Evolutionary conservation across 92 coral and sea anemone genomes (phyloP), one percentile per base, ranked within the genome.

Genomic region (Actinernus sp.): DNA sequence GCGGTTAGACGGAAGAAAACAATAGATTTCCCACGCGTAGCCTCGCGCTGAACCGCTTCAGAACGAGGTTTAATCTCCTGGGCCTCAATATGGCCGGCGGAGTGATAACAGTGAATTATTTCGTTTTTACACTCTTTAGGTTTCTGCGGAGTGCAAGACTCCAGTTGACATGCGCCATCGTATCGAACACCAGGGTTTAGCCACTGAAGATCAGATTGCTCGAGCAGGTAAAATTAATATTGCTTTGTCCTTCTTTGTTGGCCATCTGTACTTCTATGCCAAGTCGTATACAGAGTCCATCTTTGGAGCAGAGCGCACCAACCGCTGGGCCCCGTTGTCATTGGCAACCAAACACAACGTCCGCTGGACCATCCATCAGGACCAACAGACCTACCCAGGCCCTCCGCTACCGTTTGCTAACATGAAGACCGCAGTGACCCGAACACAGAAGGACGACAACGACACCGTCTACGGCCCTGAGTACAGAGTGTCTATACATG

Each of bases 271-370:
- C 33, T 79, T 68, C 47, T 84, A 84, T 57, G 86, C 57, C 11
- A 84, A 46, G 31, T 7, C 76, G 1, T 71, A 25, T 40, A 31
- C 52, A 3, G 63, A 84, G 27, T 32, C 14, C 50, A 70, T 78
- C 54, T 47, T 84, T 25, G 91, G 91, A 4, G 39, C 55, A 54
- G 79, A 75, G 31, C 85, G 93, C 19, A 83, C 89, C 12, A 64
- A 82, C 68, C 85, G 86, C 44, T 88, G 89, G 89, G 53, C 89
- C 25, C 93, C 89, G 32, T 58, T 82, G 39, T 70, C 82, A 4
- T 47, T 51, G 34, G 91, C 91, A 20, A 63, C 64, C n/a, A 78
- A 69, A 27, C 58, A 63, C 68, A 41, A 60, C 44, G 20, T 78
- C 43, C 73, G 49, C 4, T 84, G 91, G 91, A 65, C 81, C 21